phyloP scores from a whole-genome alignment of 2,113 vertebrate species.

The Anhinga rufa region DNA sequence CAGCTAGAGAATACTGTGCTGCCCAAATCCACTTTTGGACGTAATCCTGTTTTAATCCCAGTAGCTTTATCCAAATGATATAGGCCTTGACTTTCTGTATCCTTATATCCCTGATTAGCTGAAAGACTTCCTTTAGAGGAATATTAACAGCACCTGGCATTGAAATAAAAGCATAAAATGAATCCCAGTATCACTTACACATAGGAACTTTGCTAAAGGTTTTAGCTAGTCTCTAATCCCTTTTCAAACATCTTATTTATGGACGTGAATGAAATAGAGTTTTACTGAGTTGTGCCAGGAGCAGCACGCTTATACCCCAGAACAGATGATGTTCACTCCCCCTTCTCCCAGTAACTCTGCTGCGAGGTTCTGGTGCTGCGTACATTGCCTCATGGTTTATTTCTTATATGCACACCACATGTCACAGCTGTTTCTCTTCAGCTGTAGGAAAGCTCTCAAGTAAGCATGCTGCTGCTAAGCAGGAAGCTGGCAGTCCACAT shows the following conservation, averaged over 20 bases:
- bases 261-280: background rate
- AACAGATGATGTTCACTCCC: background rate
- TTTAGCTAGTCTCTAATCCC: background rate
- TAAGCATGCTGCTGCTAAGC: background rate
- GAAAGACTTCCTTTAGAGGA: background rate
- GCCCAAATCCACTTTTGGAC: background rate
- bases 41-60: background rate
- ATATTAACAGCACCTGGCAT: background rate
- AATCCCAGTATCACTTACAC: background rate
- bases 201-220: background rate
- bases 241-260: background rate
- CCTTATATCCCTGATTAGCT: background rate
- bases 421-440: constrained; percentile 15
- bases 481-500: background rate
- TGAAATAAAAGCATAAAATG: background rate
- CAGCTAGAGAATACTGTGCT: background rate
- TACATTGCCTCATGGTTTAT: background rate
- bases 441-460: background rate
- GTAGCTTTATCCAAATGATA: background rate
- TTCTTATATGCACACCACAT: background rate
- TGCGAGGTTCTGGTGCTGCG: accelerated
- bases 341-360: background rate
- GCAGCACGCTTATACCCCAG: background rate
- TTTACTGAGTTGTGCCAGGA: background rate
- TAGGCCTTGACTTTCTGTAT: background rate